Percentiles rank a stretch among this genome's conserved stretches.
phyloP scores from a whole-genome alignment of 2,113 vertebrate genomes.

The Felis chaus region DNA sequence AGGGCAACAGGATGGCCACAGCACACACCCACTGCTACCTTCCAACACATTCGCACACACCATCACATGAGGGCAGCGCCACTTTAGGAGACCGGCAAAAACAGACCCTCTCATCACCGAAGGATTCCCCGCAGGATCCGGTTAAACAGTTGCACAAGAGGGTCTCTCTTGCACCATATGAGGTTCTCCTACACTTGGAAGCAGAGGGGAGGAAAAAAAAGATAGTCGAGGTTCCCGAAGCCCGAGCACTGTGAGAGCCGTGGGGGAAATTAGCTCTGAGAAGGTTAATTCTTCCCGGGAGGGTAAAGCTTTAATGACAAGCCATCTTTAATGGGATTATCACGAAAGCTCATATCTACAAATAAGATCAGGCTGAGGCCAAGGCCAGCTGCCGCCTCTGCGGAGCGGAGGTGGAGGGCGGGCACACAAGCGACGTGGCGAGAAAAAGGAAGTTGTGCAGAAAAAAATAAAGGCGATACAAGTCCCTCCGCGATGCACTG shows the following conservation, averaged over 20 bases:
- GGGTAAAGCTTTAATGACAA: constrained; percentile 64
- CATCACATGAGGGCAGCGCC: background rate
- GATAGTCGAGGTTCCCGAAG: constrained; percentile 33
- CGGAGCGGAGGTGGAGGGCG: constrained; percentile 28
- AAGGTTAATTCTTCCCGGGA: constrained; percentile 66
- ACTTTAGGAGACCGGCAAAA: constrained; percentile 61
- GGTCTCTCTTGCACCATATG: background rate
- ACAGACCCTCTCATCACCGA: constrained; percentile 44
- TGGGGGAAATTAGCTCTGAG: constrained; percentile 28
- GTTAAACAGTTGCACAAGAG: background rate
- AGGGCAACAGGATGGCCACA: constrained; percentile 43
- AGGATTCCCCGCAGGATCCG: background rate
- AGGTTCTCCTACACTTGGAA: background rate
- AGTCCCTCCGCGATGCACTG: constrained; percentile 9
- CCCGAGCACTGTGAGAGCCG: constrained; percentile 8
- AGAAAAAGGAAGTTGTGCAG: constrained; percentile 32
- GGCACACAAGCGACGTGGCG: background rate
- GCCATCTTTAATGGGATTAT: constrained; percentile 66
- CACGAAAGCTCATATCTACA: constrained; percentile 46
- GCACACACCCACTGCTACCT: constrained; percentile 33
- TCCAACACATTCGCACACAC: background rate
- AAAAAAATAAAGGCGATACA: constrained; percentile 19
- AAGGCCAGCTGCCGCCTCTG: background rate
- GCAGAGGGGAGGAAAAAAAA: background rate
- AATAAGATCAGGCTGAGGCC: constrained; percentile 53